phyloP scores from a whole-genome alignment of 2,888 invertebrate species.

The Anoplius nigerrimus region DNA sequence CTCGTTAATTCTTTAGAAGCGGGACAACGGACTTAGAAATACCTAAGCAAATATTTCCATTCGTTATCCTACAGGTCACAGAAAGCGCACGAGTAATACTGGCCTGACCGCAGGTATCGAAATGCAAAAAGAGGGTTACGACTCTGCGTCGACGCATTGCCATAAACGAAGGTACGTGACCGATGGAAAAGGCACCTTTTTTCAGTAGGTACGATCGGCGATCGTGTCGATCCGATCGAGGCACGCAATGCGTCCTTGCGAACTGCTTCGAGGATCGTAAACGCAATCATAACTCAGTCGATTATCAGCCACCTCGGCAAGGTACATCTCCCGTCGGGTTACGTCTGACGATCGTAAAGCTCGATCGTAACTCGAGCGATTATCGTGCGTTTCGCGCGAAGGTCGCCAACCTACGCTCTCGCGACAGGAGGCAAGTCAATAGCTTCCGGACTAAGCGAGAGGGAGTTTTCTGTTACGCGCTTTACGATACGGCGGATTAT shows the following conservation, averaged over 20 bases:
- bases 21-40: too few relatives aligned
- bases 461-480: slow-evolving; percentile 11
- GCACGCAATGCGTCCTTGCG: slow-evolving; percentile 9
- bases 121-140: too few relatives aligned
- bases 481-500: background rate
- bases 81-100: too few relatives aligned
- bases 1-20: too few relatives aligned
- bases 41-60: too few relatives aligned
- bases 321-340: background rate
- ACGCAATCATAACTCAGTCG: slow-evolving; percentile 19
- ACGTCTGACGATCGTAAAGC: slow-evolving; percentile 22
- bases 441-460: slow-evolving; percentile 2
- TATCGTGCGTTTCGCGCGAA: slow-evolving; percentile 16
- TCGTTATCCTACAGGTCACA: too few relatives aligned
- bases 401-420: background rate
- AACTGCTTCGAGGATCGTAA: slow-evolving; percentile 23
- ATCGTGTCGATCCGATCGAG: background rate
- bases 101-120: too few relatives aligned
- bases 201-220: too few relatives aligned
- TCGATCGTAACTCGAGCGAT: slow-evolving; percentile 19
- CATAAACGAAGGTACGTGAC: too few relatives aligned
- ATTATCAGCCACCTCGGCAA: slow-evolving; percentile 20
- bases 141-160: too few relatives aligned
- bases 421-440: background rate
- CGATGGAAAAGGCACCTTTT: too few relatives aligned